These are phyloP conservation scores for Bombyx mandarina DNA, from an alignment of 1,140 invertebrate species.

Conservation along the genomic window DNA sequence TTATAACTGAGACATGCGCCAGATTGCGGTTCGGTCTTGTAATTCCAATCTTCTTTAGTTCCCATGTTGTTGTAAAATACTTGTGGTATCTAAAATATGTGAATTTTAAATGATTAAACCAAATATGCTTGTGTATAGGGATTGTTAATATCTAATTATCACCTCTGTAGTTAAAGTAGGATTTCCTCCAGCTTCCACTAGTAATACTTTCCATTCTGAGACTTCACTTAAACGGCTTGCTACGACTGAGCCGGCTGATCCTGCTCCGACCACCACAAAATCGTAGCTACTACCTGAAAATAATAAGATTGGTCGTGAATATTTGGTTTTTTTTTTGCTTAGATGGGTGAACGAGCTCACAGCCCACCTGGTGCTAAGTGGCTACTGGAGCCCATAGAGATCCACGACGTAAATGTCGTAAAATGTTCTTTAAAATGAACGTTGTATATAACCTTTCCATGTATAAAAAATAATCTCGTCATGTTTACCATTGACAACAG, in stretches of 20 bases:
- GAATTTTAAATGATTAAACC: neutral
- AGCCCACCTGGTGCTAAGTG: no score
- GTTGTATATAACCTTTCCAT: neutral
- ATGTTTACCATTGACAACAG: conserved; percentile 37
- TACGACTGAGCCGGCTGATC: conserved; percentile 86
- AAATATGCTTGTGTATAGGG: neutral
- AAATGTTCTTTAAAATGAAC: neutral
- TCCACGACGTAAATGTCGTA: neutral
- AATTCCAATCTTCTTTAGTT: conserved; percentile 70
- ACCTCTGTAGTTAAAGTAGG: conserved; percentile 19
- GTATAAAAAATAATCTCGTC: neutral
- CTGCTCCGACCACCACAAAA: conserved; percentile 29
- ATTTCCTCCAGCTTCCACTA: conserved; percentile 66
- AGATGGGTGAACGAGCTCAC: no score
- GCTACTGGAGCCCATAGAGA: no score
- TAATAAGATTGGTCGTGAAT: neutral
- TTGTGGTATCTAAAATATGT: conserved; percentile 27
- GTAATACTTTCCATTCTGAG: conserved; percentile 78
- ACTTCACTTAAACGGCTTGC: conserved; percentile 85
- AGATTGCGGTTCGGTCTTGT: conserved; percentile 66
- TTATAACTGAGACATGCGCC: conserved; percentile 43
- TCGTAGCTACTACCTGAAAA: conserved; percentile 7
- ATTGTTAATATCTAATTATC: neutral
- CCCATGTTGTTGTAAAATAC: conserved; percentile 27
- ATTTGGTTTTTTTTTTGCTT: neutral